Conservation (phyloP, 2,113 vertebrate genomes). For the Dasyurus viverrinus region DNA sequence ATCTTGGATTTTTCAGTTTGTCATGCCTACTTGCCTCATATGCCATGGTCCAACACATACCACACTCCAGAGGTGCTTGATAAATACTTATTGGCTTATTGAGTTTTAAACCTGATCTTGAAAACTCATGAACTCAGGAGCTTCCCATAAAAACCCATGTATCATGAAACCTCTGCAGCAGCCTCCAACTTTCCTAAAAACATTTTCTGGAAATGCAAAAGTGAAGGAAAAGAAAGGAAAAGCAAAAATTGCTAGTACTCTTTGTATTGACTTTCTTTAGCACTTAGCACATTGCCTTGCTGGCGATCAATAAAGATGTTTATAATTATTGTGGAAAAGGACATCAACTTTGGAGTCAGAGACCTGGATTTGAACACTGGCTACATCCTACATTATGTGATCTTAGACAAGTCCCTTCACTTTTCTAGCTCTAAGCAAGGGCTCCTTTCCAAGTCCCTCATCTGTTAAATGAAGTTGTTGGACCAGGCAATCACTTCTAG, state of each 20-base stretch:
- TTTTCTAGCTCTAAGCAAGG: not conserved
- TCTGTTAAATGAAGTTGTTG: not conserved
- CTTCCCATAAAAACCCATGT: conserved; percentile 8
- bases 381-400: not conserved
- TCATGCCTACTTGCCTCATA: not conserved
- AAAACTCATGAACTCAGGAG: conserved; percentile 7
- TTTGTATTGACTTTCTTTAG: not conserved
- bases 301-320: not conserved
- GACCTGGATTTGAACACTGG: not conserved
- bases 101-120: conserved; percentile 7
- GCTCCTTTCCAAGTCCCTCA: not conserved
- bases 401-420: not conserved
- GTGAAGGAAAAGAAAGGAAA: not conserved
- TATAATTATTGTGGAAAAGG: not conserved
- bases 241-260: not conserved
- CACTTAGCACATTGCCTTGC: not conserved
- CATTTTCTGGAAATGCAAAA: conserved; percentile 11
- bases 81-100: not conserved
- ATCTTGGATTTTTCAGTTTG: not conserved
- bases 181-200: conserved; percentile 12
- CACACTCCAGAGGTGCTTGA: not conserved
- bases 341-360: not conserved
- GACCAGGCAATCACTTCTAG: not conserved
- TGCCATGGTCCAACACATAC: not conserved
- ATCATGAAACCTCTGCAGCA: not conserved